These are phyloP conservation scores for Metellina segmentata DNA, from an alignment of 2,888 invertebrate genomes.

Conservation along the genomic window DNA sequence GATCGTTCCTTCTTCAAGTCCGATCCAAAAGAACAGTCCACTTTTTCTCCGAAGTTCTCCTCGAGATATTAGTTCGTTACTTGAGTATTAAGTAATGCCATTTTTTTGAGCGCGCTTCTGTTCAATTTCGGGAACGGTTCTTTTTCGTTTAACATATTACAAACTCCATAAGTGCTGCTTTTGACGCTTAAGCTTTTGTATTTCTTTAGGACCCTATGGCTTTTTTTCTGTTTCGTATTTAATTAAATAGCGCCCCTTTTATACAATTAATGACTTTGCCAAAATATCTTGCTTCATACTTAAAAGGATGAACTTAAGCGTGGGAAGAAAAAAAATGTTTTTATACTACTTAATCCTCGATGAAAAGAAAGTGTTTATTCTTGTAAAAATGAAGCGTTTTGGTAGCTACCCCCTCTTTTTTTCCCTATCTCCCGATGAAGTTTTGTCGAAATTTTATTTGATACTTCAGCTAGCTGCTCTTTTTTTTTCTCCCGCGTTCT, in stretches of 20 bases:
- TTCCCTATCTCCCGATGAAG: constrained; percentile 27
- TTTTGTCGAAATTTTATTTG: constrained; percentile 74
- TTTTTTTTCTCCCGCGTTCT: constrained; percentile 15
- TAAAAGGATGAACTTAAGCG: constrained; percentile 56
- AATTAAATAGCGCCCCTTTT: constrained; percentile 76
- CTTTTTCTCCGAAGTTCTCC: constrained; percentile 30
- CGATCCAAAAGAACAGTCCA: constrained; percentile 41
- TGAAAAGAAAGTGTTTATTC: constrained; percentile 76
- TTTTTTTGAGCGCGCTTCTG: constrained; percentile 11
- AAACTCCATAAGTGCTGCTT: constrained; percentile 74
- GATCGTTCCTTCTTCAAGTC: not conserved
- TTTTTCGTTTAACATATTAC: constrained; percentile 66
- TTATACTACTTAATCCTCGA: constrained; percentile 74
- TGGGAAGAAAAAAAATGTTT: constrained; percentile 63
- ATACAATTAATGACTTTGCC: constrained; percentile 76
- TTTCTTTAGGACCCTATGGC: constrained; percentile 62
- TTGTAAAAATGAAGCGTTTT: constrained; percentile 66
- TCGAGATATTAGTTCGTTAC: constrained; percentile 68
- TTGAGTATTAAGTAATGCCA: constrained; percentile 59
- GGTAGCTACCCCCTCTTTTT: constrained; percentile 34
- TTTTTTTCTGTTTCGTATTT: constrained; percentile 66
- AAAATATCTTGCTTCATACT: constrained; percentile 74
- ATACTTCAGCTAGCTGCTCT: constrained; percentile 54
- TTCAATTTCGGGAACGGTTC: constrained; percentile 48
- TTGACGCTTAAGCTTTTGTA: constrained; percentile 72